A percentile compares a stretch with the other conserved stretches of the same genome.
Conservation (phyloP, 1,140 invertebrate species). For the Leptinotarsa lineolata region DNA sequence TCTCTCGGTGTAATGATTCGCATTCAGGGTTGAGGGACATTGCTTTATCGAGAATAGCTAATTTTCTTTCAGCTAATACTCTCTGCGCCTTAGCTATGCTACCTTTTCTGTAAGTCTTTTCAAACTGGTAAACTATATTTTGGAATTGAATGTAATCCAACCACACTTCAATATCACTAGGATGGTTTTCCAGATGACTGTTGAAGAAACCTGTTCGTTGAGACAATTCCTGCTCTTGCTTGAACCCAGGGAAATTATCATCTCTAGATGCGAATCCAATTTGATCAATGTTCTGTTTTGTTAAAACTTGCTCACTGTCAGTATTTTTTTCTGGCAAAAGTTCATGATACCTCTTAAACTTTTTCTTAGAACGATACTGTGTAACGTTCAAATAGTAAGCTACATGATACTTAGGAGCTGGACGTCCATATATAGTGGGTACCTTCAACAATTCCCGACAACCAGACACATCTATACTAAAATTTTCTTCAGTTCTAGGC, state of each 20-base stretch:
- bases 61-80: conserved; percentile 60
- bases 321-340: conserved; percentile 41
- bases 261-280: conserved; percentile 36
- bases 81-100: conserved; percentile 55
- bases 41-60: conserved; percentile 63
- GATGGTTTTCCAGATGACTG: conserved; percentile 57
- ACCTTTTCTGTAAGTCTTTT: conserved; percentile 53
- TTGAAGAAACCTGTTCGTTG: conserved; percentile 60
- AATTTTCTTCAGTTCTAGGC: conserved; percentile 55
- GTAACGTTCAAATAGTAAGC: conserved; percentile 48
- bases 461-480: conserved; percentile 60
- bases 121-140: conserved; percentile 57
- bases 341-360: conserved; percentile 54
- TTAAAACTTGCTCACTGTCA: conserved; percentile 46
- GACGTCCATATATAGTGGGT: conserved; percentile 57
- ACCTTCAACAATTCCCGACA: conserved; percentile 57
- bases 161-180: conserved; percentile 61
- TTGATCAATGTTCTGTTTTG: conserved; percentile 39
- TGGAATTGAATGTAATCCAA: conserved; percentile 65
- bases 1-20: conserved; percentile 57
- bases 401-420: conserved; percentile 57
- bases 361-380: conserved; percentile 33
- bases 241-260: conserved; percentile 45
- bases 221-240: conserved; percentile 58
- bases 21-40: conserved; percentile 59